phyloP scores from a whole-genome alignment of 92 coral and sea anemone species.

The Heliopora coerulea region DNA sequence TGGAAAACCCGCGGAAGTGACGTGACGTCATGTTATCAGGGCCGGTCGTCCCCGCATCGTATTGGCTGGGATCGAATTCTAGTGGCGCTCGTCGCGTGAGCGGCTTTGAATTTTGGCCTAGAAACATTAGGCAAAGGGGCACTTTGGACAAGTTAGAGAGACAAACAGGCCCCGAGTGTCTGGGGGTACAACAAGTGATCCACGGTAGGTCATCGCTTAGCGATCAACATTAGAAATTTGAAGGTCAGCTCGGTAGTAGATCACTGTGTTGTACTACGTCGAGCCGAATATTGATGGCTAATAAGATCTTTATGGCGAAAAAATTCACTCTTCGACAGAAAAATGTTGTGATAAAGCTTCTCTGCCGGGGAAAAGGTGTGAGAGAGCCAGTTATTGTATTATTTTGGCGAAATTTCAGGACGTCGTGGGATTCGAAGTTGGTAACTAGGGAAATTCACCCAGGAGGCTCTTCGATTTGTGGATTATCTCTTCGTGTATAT shows the following conservation, averaged over 20 bases:
- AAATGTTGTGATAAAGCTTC: not conserved
- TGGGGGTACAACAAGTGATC: not conserved
- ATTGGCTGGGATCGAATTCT: slow-evolving; percentile 98
- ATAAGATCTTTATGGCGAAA: not conserved
- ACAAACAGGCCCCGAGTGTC: slow-evolving; percentile 20
- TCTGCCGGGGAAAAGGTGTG: not conserved
- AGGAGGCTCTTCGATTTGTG: not conserved
- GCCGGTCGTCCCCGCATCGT: slow-evolving; percentile 93
- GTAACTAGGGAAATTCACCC: not conserved
- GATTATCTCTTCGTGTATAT: not conserved
- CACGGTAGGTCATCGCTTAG: slow-evolving; percentile 21
- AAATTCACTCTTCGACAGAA: not conserved
- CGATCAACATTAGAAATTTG: slow-evolving; percentile 1
- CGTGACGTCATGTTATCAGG: slow-evolving; percentile 37
- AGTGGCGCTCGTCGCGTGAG: slow-evolving; percentile 99
- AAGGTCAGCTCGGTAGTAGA: not conserved
- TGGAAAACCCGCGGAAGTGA: slow-evolving; percentile 29
- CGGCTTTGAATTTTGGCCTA: slow-evolving; percentile 92
- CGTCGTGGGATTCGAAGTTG: not conserved
- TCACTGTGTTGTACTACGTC: not conserved
- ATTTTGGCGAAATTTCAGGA: not conserved
- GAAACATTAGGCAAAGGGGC: slow-evolving; percentile 17
- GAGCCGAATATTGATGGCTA: slow-evolving; percentile 19
- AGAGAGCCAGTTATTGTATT: not conserved
- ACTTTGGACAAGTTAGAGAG: slow-evolving; percentile 33